Evolutionary conservation across 2,888 invertebrate genomes (phyloP).

Genomic region (Drosophila quinaria): DNA sequence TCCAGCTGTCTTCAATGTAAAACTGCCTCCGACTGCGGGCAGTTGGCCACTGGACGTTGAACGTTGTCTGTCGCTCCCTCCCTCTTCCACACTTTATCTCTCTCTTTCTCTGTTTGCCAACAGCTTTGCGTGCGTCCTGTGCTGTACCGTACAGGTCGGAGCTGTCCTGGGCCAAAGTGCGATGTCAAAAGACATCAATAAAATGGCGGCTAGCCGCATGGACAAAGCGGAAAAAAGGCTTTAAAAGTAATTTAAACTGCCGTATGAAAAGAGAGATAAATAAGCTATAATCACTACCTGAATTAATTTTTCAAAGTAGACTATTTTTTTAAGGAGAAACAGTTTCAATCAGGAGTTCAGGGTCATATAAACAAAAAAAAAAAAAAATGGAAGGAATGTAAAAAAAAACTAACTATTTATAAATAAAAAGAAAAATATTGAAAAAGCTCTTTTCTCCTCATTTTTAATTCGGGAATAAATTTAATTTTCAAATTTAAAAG

Average conservation of each 20-base stretch:
- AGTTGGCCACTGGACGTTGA: conserved; percentile 33
- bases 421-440: too few relatives aligned
- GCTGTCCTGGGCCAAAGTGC: conserved; percentile 44
- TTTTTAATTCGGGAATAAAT: too few relatives aligned
- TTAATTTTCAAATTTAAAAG: too few relatives aligned
- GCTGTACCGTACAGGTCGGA: conserved; percentile 1
- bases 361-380: too few relatives aligned
- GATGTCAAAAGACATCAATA: conserved; percentile 74
- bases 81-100: not conserved
- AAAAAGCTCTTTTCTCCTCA: too few relatives aligned
- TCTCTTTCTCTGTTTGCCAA: conserved; percentile 27
- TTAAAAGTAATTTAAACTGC: conserved; percentile 53
- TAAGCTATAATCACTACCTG: not conserved
- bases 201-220: conserved; percentile 53
- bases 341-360: not conserved
- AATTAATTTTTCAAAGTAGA: not conserved
- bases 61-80: conserved; percentile 1
- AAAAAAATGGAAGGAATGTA: too few relatives aligned
- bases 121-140: conserved; percentile 35
- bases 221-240: conserved; percentile 20
- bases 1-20: conserved; percentile 45
- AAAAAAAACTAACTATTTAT: too few relatives aligned
- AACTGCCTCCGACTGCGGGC: conserved; percentile 56
- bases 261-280: conserved; percentile 8
- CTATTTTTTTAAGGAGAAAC: not conserved